A percentile compares a stretch with the other conserved stretches of the same genome.
These are phyloP conservation scores for Sepiola atlantica DNA, from an alignment of 2,888 invertebrate genomes.

Conservation along the genomic window DNA sequence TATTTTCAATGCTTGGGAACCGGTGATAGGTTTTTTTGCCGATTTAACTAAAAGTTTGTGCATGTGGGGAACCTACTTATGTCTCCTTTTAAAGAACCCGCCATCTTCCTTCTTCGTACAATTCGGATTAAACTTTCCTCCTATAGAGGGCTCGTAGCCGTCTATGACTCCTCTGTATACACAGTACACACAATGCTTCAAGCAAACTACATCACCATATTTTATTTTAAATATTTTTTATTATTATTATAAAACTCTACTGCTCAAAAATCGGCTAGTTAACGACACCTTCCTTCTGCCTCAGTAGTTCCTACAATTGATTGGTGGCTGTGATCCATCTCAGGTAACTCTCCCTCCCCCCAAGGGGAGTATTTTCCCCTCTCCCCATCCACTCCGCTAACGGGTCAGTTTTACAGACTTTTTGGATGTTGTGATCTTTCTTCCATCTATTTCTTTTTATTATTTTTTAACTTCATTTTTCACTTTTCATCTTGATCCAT, in stretches of 20 bases:
- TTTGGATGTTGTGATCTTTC: neutral
- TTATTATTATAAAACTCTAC: neutral
- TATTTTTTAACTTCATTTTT: neutral
- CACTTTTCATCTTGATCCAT: neutral
- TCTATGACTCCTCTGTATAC: no score
- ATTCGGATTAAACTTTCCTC: neutral
- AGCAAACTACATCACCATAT: no score
- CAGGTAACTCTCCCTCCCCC: conserved; percentile 9
- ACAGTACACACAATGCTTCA: no score
- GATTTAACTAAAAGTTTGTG: neutral
- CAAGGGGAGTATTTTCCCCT: neutral
- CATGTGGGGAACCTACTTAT: neutral
- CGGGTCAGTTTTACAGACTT: neutral
- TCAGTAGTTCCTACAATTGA: neutral
- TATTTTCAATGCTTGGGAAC: neutral
- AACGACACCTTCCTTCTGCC: neutral
- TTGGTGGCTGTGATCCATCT: neutral
- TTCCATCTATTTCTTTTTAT: neutral
- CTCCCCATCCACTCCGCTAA: neutral
- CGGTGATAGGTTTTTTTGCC: neutral
- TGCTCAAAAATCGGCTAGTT: neutral
- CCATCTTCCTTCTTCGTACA: neutral
- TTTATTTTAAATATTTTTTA: neutral
- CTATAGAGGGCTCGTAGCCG: no score
- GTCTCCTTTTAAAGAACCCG: neutral